Conservation (phyloP, 2,113 vertebrate species). For the Rhizomys pruinosus region DNA sequence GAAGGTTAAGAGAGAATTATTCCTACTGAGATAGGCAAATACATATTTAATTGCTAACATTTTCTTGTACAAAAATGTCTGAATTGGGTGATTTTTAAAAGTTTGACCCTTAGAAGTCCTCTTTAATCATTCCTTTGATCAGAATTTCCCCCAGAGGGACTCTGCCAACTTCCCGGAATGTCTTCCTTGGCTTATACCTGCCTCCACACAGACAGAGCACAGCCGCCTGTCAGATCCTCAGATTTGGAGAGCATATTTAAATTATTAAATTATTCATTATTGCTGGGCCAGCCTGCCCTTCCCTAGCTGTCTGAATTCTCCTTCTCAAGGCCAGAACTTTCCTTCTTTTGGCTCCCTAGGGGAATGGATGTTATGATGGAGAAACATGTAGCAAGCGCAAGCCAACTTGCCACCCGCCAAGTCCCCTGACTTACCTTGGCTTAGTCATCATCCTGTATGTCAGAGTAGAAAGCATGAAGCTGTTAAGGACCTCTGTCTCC, state of each 20-base stretch:
- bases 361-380: constrained; percentile 49
- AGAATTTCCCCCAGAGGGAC: constrained; percentile 77
- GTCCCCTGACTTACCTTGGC: neutral
- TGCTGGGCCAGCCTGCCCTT: constrained; percentile 49
- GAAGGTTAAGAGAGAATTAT: constrained; percentile 48
- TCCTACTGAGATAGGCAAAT: constrained; percentile 62
- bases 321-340: constrained; percentile 59
- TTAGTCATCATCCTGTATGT: neutral
- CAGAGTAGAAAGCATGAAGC: neutral
- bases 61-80: constrained; percentile 61
- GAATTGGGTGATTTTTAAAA: constrained; percentile 74
- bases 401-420: neutral
- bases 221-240: constrained; percentile 42
- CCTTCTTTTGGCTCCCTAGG: constrained; percentile 2
- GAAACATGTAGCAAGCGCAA: neutral
- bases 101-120: constrained; percentile 77
- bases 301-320: constrained; percentile 42
- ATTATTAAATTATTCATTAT: constrained; percentile 63
- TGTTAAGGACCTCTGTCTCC: neutral
- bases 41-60: constrained; percentile 72
- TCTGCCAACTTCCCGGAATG: constrained; percentile 53
- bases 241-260: constrained; percentile 50
- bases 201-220: constrained; percentile 36
- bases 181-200: constrained; percentile 72
- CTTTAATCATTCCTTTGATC: constrained; percentile 86